Base-by-base conservation (phyloP, 30 jellyfish, hydroid and myxozoan species). In the Aurelia coerulea region DNA sequence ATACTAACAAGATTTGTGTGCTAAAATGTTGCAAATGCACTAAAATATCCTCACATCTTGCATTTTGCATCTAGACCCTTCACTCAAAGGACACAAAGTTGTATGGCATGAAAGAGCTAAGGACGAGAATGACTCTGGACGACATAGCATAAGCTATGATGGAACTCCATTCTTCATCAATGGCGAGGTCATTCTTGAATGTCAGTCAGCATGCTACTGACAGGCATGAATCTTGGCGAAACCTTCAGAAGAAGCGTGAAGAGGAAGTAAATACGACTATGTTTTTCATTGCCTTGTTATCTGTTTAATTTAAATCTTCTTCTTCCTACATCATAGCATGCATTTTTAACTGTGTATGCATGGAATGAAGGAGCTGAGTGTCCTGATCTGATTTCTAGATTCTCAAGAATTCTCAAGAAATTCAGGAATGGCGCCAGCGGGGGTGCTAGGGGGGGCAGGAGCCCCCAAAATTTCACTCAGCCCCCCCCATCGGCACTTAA, bases 41-140 rank as follows among this genome's bases (percentile, higher is more conserved):
- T 8, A 39, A 39, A 39, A 39, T 46, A 17, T 53, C 17, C 5
- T 17, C 15, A 37, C 9, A 53, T 74, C 1, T 74, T 74, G 29
- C 31, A 18, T 42, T 46, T 74, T 53, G 31, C 50, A 39, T 39
- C 50, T 39, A 72, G 82, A 53, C 71, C 71, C 84, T 46, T 37
- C 84, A 74, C 69, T 74, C 64, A 71, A 42, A 71, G 82, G 82
- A 71, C 84, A 74, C 71, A 74, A 74, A 51, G 71, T 74, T 46
- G 71, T 74, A 10, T 74, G 84, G 84, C 84, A 53, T 39, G 84
- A 74, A 74, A 50, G 71, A 16, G 69, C 84, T 0, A 74, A 39
- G 35, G 71, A 46, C 23, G 71, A 46, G 13, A 52, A 74, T 39
- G 71, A 74, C 35, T 74, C 71, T 50, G 49, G 71, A 11, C 5